phyloP scores from a whole-genome alignment of 2,113 vertebrate genomes.

The Xenopus laevis region DNA sequence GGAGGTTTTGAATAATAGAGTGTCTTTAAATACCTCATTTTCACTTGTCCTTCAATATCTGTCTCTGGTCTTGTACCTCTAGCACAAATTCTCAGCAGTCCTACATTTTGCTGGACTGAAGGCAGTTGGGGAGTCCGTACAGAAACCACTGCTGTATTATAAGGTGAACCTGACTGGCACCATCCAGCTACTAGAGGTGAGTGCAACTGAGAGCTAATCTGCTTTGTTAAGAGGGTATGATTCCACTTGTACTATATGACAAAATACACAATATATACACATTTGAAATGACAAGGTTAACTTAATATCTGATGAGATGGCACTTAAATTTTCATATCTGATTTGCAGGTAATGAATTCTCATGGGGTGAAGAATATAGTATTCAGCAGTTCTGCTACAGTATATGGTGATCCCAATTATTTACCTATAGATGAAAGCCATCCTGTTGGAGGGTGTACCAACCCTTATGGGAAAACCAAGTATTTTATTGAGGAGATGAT shows the following conservation, averaged over 20 bases:
- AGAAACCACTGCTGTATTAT: conserved; percentile 90
- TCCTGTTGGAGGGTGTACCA: conserved; percentile 86
- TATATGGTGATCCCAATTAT: conserved; percentile 85
- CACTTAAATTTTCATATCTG: too few relatives aligned
- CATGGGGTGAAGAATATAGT: conserved; percentile 84
- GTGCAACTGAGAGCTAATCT: conserved; percentile 16
- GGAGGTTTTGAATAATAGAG: background rate
- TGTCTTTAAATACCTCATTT: background rate
- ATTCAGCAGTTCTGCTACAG: conserved; percentile 95
- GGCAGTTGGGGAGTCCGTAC: conserved; percentile 90
- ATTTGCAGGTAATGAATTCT: conserved; percentile 81
- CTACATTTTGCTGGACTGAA: conserved; percentile 95
- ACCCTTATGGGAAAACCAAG: conserved; percentile 94
- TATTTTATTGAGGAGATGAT: conserved; percentile 98
- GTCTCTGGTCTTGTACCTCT: conserved; percentile 23
- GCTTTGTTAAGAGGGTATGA: too few relatives aligned
- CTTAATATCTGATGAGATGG: too few relatives aligned
- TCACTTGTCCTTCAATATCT: background rate
- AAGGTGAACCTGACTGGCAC: conserved; percentile 90
- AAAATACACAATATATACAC: too few relatives aligned
- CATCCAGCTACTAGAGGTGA: conserved; percentile 89
- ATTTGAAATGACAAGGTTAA: too few relatives aligned
- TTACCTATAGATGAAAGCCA: conserved; percentile 90
- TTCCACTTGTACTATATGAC: too few relatives aligned
- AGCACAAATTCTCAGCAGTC: conserved; percentile 85